phyloP scores from a whole-genome alignment of 1,140 invertebrate species.

The Zaprionus inermis region DNA sequence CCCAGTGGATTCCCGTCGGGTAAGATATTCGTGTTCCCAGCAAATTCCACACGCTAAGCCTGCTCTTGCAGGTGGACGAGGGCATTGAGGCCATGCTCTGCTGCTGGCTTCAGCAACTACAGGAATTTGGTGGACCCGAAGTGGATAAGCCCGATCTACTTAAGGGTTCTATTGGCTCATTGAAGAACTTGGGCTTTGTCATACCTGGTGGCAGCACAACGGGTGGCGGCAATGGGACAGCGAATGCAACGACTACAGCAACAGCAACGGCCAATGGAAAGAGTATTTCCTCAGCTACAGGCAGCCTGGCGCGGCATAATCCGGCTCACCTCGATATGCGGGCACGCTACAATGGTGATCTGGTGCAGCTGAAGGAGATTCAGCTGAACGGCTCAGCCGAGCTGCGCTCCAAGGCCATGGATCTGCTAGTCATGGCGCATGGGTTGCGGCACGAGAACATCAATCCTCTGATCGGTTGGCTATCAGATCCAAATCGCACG shows the following conservation, averaged over 20 bases:
- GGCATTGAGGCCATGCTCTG: slow-evolving; percentile 93
- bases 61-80: slow-evolving; percentile 88
- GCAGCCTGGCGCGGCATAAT: slow-evolving; percentile 87
- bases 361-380: slow-evolving; percentile 92
- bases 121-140: slow-evolving; percentile 91
- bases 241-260: slow-evolving; percentile 68
- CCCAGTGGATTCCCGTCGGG: slow-evolving; percentile 88
- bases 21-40: slow-evolving; percentile 75
- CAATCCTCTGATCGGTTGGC: slow-evolving; percentile 92
- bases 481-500: slow-evolving; percentile 88
- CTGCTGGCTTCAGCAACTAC: slow-evolving; percentile 91
- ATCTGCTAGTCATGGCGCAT: slow-evolving; percentile 91
- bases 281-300: slow-evolving; percentile 84
- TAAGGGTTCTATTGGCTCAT: slow-evolving; percentile 90
- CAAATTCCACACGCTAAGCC: not conserved
- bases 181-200: slow-evolving; percentile 85
- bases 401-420: slow-evolving; percentile 91
- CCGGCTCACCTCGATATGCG: slow-evolving; percentile 88
- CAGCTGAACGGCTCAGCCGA: slow-evolving; percentile 87
- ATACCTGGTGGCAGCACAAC: slow-evolving; percentile 71
- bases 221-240: slow-evolving; percentile 74
- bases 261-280: slow-evolving; percentile 59
- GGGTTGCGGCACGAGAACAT: slow-evolving; percentile 94
- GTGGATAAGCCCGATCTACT: slow-evolving; percentile 92
- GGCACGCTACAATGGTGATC: slow-evolving; percentile 93